Evolutionary conservation across 2,113 vertebrate species (phyloP).

Genomic region (Crotalus tigris): DNA sequence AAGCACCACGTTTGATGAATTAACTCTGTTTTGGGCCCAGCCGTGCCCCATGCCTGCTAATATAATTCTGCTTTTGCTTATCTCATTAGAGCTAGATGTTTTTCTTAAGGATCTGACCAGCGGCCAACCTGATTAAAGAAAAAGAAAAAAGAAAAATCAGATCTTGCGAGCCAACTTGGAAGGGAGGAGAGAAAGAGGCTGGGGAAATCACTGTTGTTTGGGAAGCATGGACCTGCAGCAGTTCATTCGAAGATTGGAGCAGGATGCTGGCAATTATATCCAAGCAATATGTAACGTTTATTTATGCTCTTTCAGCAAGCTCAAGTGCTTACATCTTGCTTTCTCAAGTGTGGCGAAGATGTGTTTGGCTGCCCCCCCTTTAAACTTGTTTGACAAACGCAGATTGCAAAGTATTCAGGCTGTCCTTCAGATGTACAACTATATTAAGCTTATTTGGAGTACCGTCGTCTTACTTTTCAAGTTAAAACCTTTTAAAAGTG

Average conservation of each 20-base stretch:
- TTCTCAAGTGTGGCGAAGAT: neutral
- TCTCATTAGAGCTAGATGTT: neutral
- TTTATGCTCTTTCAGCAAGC: neutral
- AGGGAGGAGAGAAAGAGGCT: neutral
- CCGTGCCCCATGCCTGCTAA: neutral
- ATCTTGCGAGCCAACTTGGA: neutral
- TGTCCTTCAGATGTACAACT: neutral
- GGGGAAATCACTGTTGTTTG: slow-evolving; percentile 1
- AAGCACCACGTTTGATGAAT: neutral
- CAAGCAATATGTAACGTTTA: slow-evolving; percentile 30
- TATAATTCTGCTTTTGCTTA: neutral
- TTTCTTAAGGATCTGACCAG: slow-evolving; percentile 1
- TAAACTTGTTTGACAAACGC: neutral
- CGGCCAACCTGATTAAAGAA: slow-evolving; percentile 6
- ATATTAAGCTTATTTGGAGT: neutral
- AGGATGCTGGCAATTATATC: slow-evolving; percentile 7
- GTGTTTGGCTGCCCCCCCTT: accelerated
- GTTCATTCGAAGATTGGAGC: neutral
- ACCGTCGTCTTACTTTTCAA: neutral
- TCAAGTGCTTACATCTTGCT: neutral
- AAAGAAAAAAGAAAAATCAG: neutral
- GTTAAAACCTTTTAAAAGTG: neutral
- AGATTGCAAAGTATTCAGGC: neutral
- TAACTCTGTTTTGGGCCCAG: neutral
- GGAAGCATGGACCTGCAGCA: neutral